A percentile compares a stretch with the other conserved stretches of the same genome.
These are phyloP conservation scores for Blera fallax DNA, from an alignment of 2,888 invertebrate genomes.

Conservation along the genomic window DNA sequence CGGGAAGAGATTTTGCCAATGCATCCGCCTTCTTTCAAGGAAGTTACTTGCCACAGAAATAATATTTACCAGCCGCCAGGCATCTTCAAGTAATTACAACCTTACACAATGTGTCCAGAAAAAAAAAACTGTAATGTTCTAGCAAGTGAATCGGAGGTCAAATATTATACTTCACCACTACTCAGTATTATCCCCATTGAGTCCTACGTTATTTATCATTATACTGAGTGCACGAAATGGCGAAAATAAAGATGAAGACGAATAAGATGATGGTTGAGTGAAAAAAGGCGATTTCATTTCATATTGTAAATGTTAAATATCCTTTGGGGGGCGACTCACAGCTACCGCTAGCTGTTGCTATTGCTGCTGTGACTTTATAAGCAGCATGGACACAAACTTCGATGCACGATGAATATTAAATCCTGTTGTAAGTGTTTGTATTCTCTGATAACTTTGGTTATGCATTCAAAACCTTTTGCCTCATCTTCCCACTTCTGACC, in stretches of 20 bases:
- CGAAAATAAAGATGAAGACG: not conserved
- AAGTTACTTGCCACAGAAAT: not conserved
- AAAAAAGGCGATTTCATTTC: constrained; percentile 10
- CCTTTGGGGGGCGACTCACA: not conserved
- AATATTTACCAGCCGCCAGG: constrained; percentile 23
- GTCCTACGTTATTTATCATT: not conserved
- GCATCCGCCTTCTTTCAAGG: not conserved
- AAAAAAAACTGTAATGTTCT: not conserved
- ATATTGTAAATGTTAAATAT: constrained; percentile 25
- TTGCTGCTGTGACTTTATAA: not conserved
- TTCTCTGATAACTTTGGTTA: constrained; percentile 28
- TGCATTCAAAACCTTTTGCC: constrained; percentile 11
- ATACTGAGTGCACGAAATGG: not conserved
- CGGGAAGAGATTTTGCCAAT: not conserved
- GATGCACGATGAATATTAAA: constrained; percentile 50
- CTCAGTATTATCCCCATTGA: not conserved
- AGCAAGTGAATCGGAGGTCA: not conserved
- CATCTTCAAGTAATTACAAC: constrained; percentile 15
- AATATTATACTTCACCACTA: constrained; percentile 1
- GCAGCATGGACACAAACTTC: constrained; percentile 24
- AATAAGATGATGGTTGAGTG: not conserved
- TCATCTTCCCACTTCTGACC: not conserved
- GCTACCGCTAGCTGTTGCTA: not conserved
- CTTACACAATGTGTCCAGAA: not conserved
- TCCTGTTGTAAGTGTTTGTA: constrained; percentile 39